Evolutionary conservation across 2,113 vertebrate genomes (phyloP).

Genomic region (Sander lucioperca): DNA sequence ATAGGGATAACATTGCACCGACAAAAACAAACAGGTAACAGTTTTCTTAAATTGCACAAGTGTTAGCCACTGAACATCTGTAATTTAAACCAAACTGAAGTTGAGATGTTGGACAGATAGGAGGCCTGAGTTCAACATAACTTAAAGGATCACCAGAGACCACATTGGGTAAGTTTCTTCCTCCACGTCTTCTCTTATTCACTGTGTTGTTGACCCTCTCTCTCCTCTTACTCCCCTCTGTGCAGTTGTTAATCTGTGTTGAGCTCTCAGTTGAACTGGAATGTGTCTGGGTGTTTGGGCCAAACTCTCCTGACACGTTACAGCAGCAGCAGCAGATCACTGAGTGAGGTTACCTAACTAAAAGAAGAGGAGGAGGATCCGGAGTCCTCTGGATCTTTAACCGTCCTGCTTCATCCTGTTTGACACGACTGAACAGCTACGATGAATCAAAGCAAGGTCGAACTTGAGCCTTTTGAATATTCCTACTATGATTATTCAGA

Average conservation of each 20-base stretch:
- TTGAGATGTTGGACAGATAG: no score
- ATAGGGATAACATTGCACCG: no score
- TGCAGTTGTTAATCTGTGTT: conserved; percentile 67
- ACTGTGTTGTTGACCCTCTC: conserved; percentile 5
- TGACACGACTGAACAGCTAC: conserved; percentile 10
- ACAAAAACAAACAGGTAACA: no score
- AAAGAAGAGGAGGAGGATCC: conserved; percentile 25
- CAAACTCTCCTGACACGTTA: conserved; percentile 34
- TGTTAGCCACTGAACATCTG: no score
- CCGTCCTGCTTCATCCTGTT: neutral
- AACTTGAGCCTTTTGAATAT: conserved; percentile 69
- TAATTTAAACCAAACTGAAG: no score
- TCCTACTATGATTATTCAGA: conserved; percentile 78
- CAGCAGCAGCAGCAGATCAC: conserved; percentile 40
- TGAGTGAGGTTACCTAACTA: neutral
- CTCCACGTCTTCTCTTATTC: conserved; percentile 9
- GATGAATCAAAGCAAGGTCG: conserved; percentile 74
- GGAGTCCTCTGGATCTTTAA: neutral
- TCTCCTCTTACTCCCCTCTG: neutral
- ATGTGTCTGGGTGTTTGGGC: conserved; percentile 51
- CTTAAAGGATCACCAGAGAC: neutral
- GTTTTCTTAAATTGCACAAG: no score
- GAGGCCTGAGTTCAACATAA: neutral
- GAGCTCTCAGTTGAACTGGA: conserved; percentile 53
- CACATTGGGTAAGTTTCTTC: conserved; percentile 20